Evolutionary conservation across 2,113 vertebrate genomes (phyloP).

Genomic region (Ciconia boyciana): DNA sequence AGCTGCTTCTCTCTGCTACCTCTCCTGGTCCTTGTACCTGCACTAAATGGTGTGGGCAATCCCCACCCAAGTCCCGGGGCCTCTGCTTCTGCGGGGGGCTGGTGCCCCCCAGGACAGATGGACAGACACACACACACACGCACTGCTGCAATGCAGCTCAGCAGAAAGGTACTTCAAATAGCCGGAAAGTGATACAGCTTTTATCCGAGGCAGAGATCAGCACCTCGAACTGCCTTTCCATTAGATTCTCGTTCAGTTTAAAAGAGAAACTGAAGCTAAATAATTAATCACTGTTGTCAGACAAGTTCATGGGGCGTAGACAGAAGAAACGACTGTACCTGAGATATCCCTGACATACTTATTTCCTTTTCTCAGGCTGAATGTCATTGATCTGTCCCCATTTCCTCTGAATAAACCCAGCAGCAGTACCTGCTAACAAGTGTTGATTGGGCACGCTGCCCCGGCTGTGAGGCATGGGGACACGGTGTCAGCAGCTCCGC

Average conservation of each 20-base stretch:
- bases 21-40: not conserved
- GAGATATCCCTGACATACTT: not conserved
- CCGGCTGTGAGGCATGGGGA: not conserved
- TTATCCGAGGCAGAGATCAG: not conserved
- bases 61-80: not conserved
- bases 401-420: not conserved
- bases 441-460: fast-evolving
- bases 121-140: not conserved
- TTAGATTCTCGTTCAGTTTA: not conserved
- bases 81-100: not conserved
- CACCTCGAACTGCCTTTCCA: not conserved
- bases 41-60: not conserved
- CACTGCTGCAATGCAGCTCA: not conserved
- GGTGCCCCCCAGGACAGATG: fast-evolving
- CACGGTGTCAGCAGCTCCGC: fast-evolving
- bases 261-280: slow-evolving; percentile 7
- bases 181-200: not conserved
- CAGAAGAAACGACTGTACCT: not conserved
- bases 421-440: not conserved
- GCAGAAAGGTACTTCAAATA: not conserved
- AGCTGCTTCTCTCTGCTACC: not conserved
- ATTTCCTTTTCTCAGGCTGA: not conserved
- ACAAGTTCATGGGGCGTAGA: not conserved
- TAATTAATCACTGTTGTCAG: slow-evolving; percentile 10
- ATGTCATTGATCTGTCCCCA: not conserved